Conservation (phyloP, 2,888 invertebrate genomes). For the Mythimna albipuncta region DNA sequence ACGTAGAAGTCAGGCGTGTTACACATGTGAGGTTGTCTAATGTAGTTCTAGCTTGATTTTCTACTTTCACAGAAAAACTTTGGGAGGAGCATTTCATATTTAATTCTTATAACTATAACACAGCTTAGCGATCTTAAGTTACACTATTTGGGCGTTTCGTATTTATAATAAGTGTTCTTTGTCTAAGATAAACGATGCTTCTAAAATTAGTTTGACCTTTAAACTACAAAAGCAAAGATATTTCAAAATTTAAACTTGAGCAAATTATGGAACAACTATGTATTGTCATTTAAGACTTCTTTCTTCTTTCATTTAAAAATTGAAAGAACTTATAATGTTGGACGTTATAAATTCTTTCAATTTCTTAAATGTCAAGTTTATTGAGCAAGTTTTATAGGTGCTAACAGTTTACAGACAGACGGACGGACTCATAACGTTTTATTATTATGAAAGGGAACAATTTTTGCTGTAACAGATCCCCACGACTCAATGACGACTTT, state of each 20-base stretch:
- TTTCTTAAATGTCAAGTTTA: slow-evolving; percentile 38
- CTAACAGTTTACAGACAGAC: slow-evolving; percentile 57
- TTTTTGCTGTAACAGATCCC: slow-evolving; percentile 57
- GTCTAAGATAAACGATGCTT: background rate
- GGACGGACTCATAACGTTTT: slow-evolving; percentile 44
- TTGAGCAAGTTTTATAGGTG: slow-evolving; percentile 53
- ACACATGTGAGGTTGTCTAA: no score
- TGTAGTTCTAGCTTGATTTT: no score
- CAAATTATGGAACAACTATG: slow-evolving; percentile 9
- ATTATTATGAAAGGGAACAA: slow-evolving; percentile 51
- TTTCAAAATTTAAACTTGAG: background rate
- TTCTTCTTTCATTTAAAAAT: no score
- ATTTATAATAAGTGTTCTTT: background rate
- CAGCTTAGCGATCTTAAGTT: no score
- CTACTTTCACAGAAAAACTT: no score
- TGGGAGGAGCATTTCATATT: no score
- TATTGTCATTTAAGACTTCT: background rate
- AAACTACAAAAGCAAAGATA: background rate
- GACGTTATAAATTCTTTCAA: slow-evolving; percentile 17
- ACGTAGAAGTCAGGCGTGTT: no score
- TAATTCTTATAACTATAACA: no score
- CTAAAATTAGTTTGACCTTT: slow-evolving; percentile 13
- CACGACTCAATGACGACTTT: slow-evolving; percentile 55
- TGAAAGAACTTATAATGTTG: no score
- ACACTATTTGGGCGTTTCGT: no score